Percentiles rank a stretch among this genome's conserved stretches.
Evolutionary conservation across 2,113 vertebrate species (phyloP).

Genomic region (Typhlomys cinereus): DNA sequence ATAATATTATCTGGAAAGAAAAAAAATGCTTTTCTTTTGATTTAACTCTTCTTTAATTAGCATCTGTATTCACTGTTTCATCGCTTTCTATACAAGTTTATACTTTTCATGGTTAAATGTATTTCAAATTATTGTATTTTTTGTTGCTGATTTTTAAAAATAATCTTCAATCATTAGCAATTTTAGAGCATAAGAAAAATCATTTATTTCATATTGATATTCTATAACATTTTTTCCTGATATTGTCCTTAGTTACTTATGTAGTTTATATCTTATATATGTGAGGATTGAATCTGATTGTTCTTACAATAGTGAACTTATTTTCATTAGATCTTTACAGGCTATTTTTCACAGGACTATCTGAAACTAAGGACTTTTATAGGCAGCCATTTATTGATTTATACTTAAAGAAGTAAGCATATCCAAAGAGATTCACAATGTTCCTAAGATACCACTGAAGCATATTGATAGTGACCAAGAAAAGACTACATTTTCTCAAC

Average conservation of each 20-base stretch:
- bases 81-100: not conserved
- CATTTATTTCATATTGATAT: not conserved
- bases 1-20: not conserved
- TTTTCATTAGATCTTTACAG: not conserved
- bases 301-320: not conserved
- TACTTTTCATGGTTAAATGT: not conserved
- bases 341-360: not conserved
- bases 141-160: not conserved
- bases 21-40: not conserved
- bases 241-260: not conserved
- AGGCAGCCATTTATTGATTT: not conserved
- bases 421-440: not conserved
- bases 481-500: not conserved
- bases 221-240: not conserved
- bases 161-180: not conserved
- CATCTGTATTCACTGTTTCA: not conserved
- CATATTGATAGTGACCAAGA: not conserved
- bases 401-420: conserved; percentile 20
- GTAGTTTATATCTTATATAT: not conserved
- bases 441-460: not conserved
- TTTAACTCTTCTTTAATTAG: not conserved
- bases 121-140: not conserved
- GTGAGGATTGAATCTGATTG: not conserved
- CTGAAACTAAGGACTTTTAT: not conserved
- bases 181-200: not conserved